A percentile compares a stretch with the other conserved stretches of the same genome.
Evolutionary conservation across 2,797 vertebrate genomes (phyloP).

Genomic region (Manis pentadactyla): DNA sequence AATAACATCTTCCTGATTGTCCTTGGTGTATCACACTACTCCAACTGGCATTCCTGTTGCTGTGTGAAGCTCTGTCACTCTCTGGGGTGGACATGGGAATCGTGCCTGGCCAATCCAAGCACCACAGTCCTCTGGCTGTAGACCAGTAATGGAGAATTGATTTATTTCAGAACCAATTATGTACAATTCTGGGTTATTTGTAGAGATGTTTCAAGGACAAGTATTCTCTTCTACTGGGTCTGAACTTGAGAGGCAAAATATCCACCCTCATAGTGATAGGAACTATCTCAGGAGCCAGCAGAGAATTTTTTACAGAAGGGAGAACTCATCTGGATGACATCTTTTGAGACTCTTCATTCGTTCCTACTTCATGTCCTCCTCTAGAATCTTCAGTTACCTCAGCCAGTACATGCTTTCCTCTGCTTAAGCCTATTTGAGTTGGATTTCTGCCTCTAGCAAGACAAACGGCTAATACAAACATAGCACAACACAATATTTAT

Average conservation of each 20-base stretch:
- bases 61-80: background rate
- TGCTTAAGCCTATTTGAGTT: background rate
- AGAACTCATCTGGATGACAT: background rate
- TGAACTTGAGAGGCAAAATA: background rate
- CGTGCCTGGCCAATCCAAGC: background rate
- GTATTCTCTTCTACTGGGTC: background rate
- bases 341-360: background rate
- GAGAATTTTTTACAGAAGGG: background rate
- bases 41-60: background rate
- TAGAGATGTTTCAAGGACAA: background rate
- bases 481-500: background rate
- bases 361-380: background rate
- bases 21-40: background rate
- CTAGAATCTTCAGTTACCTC: background rate
- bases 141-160: background rate
- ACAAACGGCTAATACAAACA: background rate
- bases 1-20: background rate
- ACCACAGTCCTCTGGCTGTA: background rate
- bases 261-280: background rate
- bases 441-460: background rate
- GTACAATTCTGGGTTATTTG: background rate
- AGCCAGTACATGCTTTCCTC: background rate
- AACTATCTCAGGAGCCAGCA: background rate
- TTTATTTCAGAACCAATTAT: background rate
- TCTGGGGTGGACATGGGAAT: background rate